Evolutionary conservation across 2,888 invertebrate genomes (phyloP).

Genomic region (Trichopria drosophilae): DNA sequence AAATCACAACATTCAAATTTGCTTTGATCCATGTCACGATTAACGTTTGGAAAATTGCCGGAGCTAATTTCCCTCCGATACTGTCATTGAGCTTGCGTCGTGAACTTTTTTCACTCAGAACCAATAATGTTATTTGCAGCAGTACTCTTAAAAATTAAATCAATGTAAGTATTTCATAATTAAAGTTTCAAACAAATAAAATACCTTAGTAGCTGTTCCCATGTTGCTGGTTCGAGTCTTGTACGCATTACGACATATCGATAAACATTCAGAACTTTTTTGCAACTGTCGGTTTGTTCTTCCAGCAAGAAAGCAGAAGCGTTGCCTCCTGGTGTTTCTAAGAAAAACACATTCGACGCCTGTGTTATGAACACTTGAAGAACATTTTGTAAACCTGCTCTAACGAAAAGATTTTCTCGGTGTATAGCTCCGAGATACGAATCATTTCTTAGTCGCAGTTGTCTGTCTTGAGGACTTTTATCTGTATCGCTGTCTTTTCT

Average conservation of each 20-base stretch:
- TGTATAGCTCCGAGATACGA: slow-evolving; percentile 84
- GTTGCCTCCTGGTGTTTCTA: slow-evolving; percentile 63
- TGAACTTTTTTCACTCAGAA: slow-evolving; percentile 78
- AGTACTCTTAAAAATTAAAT: slow-evolving; percentile 63
- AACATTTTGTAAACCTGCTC: slow-evolving; percentile 83
- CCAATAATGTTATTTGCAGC: slow-evolving; percentile 87
- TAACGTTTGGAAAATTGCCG: slow-evolving; percentile 87
- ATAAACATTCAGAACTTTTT: slow-evolving; percentile 93
- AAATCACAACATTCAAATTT: slow-evolving; percentile 89
- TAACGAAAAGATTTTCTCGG: slow-evolving; percentile 76
- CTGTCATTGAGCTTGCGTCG: slow-evolving; percentile 72
- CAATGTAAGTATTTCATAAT: background rate
- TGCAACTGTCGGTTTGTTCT: slow-evolving; percentile 95
- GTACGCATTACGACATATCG: slow-evolving; percentile 97
- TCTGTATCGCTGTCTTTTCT: slow-evolving; percentile 44
- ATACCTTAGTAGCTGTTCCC: slow-evolving; percentile 66
- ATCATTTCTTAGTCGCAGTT: slow-evolving; percentile 72
- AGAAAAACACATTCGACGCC: slow-evolving; percentile 90
- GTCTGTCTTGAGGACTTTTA: slow-evolving; percentile 52
- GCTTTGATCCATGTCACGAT: slow-evolving; percentile 99
- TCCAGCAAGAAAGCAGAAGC: slow-evolving; percentile 73
- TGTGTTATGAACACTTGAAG: slow-evolving; percentile 90
- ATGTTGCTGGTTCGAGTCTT: slow-evolving; percentile 87
- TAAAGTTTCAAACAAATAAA: background rate
- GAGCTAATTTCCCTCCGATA: slow-evolving; percentile 77